A percentile compares a stretch with the other conserved stretches of the same genome.
Conservation (phyloP, 2,113 vertebrate genomes). For the Silurus meridionalis region DNA sequence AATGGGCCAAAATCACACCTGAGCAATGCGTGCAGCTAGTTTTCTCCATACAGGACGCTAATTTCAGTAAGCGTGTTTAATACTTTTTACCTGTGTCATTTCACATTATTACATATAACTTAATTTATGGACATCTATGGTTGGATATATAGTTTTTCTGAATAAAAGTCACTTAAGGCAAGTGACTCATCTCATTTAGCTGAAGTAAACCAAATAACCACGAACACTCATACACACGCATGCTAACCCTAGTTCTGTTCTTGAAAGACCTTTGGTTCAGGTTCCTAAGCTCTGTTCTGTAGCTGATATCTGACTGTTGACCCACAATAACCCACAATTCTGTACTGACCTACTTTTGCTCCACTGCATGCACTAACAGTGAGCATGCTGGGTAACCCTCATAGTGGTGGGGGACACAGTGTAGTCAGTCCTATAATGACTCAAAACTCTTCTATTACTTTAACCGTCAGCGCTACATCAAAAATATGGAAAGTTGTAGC, state of each 20-base stretch:
- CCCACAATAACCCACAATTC: conserved; percentile 59
- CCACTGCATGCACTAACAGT: conserved; percentile 51
- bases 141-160: too few species aligned
- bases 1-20: too few species aligned
- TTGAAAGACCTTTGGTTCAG: conserved; percentile 14
- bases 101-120: too few species aligned
- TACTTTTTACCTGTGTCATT: too few species aligned
- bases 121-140: too few species aligned
- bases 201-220: background rate
- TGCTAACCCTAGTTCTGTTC: background rate
- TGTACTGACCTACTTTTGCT: conserved; percentile 66
- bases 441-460: background rate
- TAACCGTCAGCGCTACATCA: too few species aligned
- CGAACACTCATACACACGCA: background rate
- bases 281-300: conserved; percentile 56
- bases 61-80: too few species aligned
- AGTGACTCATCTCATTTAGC: background rate
- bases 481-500: too few species aligned
- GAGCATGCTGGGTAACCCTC: conserved; percentile 16
- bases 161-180: too few species aligned
- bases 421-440: background rate
- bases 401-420: background rate
- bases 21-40: too few species aligned
- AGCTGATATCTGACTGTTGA: conserved; percentile 58
- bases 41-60: too few species aligned